phyloP scores from a whole-genome alignment of 2,888 invertebrate genomes.

The Petrolisthes manimaculis region DNA sequence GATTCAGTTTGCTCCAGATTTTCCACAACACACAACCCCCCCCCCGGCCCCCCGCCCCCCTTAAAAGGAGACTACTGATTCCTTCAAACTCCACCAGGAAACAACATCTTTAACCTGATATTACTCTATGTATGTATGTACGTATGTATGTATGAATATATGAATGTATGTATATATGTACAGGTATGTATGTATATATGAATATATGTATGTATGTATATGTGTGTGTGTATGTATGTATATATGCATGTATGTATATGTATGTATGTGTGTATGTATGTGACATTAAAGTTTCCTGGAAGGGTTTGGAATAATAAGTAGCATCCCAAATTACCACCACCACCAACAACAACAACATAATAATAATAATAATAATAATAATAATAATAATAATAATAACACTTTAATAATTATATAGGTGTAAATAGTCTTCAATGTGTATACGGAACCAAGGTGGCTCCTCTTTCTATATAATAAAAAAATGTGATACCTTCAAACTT shows the following conservation, averaged over 20 bases:
- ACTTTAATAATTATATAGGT: slow-evolving; percentile 22
- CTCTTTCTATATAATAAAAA: slow-evolving; percentile 40
- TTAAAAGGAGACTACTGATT: no score
- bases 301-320: no score
- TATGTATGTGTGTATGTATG: not conserved
- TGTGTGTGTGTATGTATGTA: not conserved
- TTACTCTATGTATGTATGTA: no score
- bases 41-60: no score
- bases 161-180: slow-evolving; percentile 19
- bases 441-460: slow-evolving; percentile 52
- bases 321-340: not conserved
- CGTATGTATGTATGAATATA: no score
- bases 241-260: not conserved
- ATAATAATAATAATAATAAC: slow-evolving; percentile 8
- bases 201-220: not conserved
- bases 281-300: no score
- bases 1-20: no score
- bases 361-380: not conserved
- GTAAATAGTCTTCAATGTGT: slow-evolving; percentile 53
- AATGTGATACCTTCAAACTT: slow-evolving; percentile 59
- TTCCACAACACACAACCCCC: no score
- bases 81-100: no score
- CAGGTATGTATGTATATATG: not conserved
- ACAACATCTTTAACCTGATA: no score
- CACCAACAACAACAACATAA: slow-evolving; percentile 17